A percentile compares a stretch with the other conserved stretches of the same genome.
Evolutionary conservation across 2,113 vertebrate species (phyloP).

Genomic region (Hippocampus comes): DNA sequence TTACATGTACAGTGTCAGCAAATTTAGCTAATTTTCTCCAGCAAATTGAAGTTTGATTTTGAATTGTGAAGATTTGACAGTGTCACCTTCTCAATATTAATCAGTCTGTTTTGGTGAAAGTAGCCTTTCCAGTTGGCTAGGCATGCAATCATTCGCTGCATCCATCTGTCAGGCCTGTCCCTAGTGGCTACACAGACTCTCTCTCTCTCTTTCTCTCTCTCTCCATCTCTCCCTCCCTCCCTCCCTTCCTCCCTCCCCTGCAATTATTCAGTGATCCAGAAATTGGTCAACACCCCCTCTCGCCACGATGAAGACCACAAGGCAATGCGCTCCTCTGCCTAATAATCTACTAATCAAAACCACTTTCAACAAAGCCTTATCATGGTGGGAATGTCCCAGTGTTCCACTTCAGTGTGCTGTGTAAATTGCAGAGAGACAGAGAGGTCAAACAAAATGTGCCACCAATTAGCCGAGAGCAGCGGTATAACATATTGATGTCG

Average conservation of each 20-base stretch:
- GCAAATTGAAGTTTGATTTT: too few species aligned
- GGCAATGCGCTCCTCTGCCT: conserved; percentile 31
- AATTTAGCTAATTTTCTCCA: too few species aligned
- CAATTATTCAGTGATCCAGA: conserved; percentile 64
- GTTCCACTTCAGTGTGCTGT: not conserved
- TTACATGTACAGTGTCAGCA: too few species aligned
- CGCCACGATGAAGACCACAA: conserved; percentile 24
- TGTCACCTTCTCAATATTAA: not conserved
- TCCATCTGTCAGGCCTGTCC: conserved; percentile 56
- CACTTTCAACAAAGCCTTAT: not conserved
- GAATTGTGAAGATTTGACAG: not conserved
- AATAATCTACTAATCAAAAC: not conserved
- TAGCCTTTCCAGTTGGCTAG: conserved; percentile 55
- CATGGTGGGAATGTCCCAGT: not conserved
- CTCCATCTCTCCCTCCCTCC: not conserved
- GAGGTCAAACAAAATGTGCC: not conserved
- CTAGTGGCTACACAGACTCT: conserved; percentile 41
- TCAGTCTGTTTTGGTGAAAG: conserved; percentile 41
- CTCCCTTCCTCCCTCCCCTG: not conserved
- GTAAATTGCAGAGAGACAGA: not conserved
- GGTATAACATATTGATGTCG: not conserved
- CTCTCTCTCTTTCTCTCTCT: conserved; percentile 23
- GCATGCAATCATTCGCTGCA: conserved; percentile 50
- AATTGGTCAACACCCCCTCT: conserved; percentile 43
- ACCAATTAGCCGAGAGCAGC: not conserved